Evolutionary conservation across 2,797 vertebrate species (phyloP), one percentile per base, ranked within the genome.

Genomic region (Mus spretus): DNA sequence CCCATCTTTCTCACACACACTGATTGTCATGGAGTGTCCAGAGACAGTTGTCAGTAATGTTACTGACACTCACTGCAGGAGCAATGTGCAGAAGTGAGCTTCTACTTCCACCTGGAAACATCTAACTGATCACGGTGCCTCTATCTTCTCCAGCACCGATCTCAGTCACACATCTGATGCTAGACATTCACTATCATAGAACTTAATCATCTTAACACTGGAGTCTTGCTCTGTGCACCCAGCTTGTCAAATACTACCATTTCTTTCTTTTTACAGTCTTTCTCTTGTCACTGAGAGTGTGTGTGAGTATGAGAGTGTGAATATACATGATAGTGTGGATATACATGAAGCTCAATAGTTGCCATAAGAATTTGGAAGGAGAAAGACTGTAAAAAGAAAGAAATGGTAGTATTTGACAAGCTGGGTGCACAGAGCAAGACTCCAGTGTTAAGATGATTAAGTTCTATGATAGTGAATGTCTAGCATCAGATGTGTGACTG

Each of bases 201-300:
- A 37, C 10, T 40, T 4, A n/a, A 6, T 1, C 6, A n/a, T 53
- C 40, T 9, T 12, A 1, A 15, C 14, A 13, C 22, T 37, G n/a
- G 65, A 63, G 12, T 65, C 81, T 55, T 6, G 0, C 80, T 89
- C n/a, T 34, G n/a, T 37, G n/a, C 28, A 90, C 59, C 61, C 40
- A 47, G 37, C 67, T 55, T 72, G 79, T 80, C 78, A 85, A 83
- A 55, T 55, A 83, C 83, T 81, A 44, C 57, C 40, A 65, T 63
- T 59, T 92, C 57, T 86, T 89, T 20, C 24, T 94, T 77, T 89
- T 95, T 65, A 77, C 55, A 57, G 47, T 79, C 78, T 90, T 91
- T 67, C 50, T 57, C 19, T 53, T n/a, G n/a, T n/a, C n/a, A n/a
- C n/a, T n/a, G n/a, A n/a, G n/a, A n/a, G n/a, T n/a, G n/a, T n/a